Evolutionary conservation across 2,113 vertebrate genomes (phyloP).

Genomic region (Rhizomys pruinosus): DNA sequence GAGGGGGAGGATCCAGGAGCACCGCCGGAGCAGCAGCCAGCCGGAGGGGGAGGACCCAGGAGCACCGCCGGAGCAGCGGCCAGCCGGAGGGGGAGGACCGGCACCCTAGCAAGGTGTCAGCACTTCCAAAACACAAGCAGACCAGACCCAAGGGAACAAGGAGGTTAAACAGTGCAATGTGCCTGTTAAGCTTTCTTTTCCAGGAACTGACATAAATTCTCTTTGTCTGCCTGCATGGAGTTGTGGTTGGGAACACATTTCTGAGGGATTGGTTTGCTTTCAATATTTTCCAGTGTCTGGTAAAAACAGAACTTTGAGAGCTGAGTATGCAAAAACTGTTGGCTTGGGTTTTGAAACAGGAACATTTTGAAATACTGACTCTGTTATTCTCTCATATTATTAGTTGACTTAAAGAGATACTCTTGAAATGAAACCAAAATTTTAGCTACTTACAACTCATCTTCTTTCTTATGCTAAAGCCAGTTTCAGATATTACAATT

Average conservation of each 20-base stretch:
- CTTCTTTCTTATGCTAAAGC: background rate
- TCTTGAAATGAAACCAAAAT: conserved; percentile 29
- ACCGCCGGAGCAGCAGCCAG: too few relatives aligned
- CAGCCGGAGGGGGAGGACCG: background rate
- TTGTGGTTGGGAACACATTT: conserved; percentile 86
- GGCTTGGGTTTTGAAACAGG: conserved; percentile 47
- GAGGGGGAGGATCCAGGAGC: too few relatives aligned
- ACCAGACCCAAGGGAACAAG: background rate
- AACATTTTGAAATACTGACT: conserved; percentile 62
- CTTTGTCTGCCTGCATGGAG: conserved; percentile 79
- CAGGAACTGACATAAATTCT: conserved; percentile 82
- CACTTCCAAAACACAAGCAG: background rate
- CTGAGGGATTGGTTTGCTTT: conserved; percentile 81
- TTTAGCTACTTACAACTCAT: conserved; percentile 4
- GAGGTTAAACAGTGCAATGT: conserved; percentile 46
- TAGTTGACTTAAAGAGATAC: conserved; percentile 16
- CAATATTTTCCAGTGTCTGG: conserved; percentile 77
- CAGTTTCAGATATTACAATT: background rate
- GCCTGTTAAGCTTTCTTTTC: conserved; percentile 75
- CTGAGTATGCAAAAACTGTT: conserved; percentile 2
- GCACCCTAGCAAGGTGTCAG: background rate
- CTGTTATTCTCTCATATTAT: conserved; percentile 43
- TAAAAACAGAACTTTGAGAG: conserved; percentile 81
- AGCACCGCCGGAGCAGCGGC: too few relatives aligned
- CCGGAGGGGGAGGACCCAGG: background rate